A percentile compares a stretch with the other conserved stretches of the same genome.
Conservation (phyloP, 2,888 invertebrate genomes). For the Mylabris sibirica region DNA sequence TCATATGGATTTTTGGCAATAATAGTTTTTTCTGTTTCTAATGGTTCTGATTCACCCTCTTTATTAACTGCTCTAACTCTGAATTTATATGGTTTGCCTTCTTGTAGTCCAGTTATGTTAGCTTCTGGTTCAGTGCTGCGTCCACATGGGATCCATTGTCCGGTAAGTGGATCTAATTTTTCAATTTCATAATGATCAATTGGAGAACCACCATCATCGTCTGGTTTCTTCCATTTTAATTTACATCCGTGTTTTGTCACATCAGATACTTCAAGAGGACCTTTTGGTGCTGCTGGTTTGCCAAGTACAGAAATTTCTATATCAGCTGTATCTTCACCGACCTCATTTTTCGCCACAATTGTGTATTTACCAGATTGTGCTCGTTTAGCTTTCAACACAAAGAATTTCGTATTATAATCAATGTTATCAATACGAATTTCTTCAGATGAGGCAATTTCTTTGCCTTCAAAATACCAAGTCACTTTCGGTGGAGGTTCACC, state of each 20-base stretch:
- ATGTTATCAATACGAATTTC: slow-evolving; percentile 78
- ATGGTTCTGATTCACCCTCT: slow-evolving; percentile 96
- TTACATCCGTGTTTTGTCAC: slow-evolving; percentile 92
- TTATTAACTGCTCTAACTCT: slow-evolving; percentile 97
- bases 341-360: slow-evolving; percentile 89
- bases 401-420: slow-evolving; percentile 91
- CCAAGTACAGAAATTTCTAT: slow-evolving; percentile 85
- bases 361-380: slow-evolving; percentile 86
- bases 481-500: slow-evolving; percentile 95
- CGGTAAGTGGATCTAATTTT: slow-evolving; percentile 89
- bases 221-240: slow-evolving; percentile 91
- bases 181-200: slow-evolving; percentile 96
- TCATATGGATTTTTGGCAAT: slow-evolving; percentile 99
- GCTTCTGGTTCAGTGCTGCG: slow-evolving; percentile 86
- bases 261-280: slow-evolving; percentile 87
- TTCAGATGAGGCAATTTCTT: slow-evolving; percentile 69
- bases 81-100: slow-evolving; percentile 98
- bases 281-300: slow-evolving; percentile 80
- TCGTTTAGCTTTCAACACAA: slow-evolving; percentile 83
- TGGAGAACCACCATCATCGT: slow-evolving; percentile 94
- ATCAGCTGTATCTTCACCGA: slow-evolving; percentile 91
- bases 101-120: slow-evolving; percentile 82
- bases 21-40: slow-evolving; percentile 92
- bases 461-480: slow-evolving; percentile 85
- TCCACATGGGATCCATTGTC: slow-evolving; percentile 92